Conservation (phyloP, 2,888 invertebrate species). For the Punctoribates punctum region DNA sequence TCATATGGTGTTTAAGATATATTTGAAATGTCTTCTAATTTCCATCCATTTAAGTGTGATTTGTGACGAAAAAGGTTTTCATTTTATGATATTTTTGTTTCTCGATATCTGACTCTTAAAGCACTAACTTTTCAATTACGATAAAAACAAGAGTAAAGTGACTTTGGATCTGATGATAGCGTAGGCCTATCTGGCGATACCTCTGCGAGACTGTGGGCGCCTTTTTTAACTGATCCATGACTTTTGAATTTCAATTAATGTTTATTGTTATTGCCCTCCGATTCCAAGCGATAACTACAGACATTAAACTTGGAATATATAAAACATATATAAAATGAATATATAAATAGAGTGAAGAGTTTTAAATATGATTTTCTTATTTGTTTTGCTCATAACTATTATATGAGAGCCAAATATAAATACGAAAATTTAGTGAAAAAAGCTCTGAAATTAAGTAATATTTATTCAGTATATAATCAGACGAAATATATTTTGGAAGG, state of each 20-base stretch:
- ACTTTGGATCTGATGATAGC: neutral
- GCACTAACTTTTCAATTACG: neutral
- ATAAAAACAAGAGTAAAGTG: neutral
- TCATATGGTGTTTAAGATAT: neutral
- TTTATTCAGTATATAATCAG: slow-evolving; percentile 21
- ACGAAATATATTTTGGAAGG: neutral
- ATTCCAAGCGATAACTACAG: neutral
- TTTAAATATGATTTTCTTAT: no score
- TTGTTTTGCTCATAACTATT: no score
- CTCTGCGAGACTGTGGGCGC: neutral
- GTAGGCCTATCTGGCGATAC: neutral
- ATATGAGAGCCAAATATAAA: neutral
- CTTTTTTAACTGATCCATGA: slow-evolving; percentile 11
- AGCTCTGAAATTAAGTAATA: slow-evolving; percentile 12
- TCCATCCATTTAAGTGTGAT: neutral
- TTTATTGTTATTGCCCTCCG: neutral
- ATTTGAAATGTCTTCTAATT: neutral
- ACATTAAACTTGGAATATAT: neutral
- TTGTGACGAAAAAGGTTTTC: neutral
- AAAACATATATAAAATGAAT: no score
- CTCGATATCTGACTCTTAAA: neutral
- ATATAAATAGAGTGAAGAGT: no score
- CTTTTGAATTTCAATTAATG: neutral
- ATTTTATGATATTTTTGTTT: neutral
- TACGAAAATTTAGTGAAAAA: neutral